phyloP scores from a whole-genome alignment of 2,888 invertebrate species.

The Monopis laevigella region DNA sequence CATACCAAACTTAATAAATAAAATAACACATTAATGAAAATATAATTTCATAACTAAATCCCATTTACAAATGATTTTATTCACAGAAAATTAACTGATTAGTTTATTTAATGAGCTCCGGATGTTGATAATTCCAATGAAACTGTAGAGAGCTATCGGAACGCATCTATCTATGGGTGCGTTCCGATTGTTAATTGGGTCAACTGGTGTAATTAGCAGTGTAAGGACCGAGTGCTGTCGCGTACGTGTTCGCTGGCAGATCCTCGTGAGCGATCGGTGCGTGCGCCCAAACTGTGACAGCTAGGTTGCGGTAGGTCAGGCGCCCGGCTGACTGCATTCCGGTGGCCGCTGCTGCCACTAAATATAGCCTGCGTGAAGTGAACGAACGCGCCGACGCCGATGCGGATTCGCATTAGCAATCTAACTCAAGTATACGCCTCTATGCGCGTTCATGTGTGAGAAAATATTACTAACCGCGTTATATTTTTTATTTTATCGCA shows the following conservation, averaged over 20 bases:
- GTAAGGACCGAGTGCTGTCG: conserved; percentile 11
- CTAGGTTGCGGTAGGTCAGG: conserved; percentile 52
- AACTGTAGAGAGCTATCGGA: too few relatives aligned
- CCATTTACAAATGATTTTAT: too few relatives aligned
- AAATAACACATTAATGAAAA: too few relatives aligned
- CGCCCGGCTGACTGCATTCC: conserved; percentile 26
- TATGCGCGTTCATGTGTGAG: conserved; percentile 4
- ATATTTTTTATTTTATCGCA: too few relatives aligned
- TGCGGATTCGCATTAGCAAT: conserved; percentile 12
- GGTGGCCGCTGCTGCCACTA: conserved; percentile 38
- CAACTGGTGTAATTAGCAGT: conserved; percentile 6
- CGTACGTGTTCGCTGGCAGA: conserved; percentile 18
- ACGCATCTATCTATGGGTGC: too few relatives aligned
- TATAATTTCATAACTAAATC: too few relatives aligned
- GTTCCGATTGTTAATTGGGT: conserved; percentile 1
- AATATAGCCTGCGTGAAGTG: conserved; percentile 56
- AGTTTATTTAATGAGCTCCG: too few relatives aligned
- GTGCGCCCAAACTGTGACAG: conserved; percentile 52
- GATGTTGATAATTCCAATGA: too few relatives aligned
- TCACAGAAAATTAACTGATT: too few relatives aligned
- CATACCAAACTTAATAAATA: too few relatives aligned
- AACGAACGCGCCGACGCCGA: conserved; percentile 42
- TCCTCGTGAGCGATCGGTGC: conserved; percentile 30
- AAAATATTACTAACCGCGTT: too few relatives aligned
- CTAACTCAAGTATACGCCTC: conserved; percentile 4